These are phyloP conservation scores for Galagoides demidoff DNA, from an alignment of 2,797 vertebrate species.

Conservation along the genomic window DNA sequence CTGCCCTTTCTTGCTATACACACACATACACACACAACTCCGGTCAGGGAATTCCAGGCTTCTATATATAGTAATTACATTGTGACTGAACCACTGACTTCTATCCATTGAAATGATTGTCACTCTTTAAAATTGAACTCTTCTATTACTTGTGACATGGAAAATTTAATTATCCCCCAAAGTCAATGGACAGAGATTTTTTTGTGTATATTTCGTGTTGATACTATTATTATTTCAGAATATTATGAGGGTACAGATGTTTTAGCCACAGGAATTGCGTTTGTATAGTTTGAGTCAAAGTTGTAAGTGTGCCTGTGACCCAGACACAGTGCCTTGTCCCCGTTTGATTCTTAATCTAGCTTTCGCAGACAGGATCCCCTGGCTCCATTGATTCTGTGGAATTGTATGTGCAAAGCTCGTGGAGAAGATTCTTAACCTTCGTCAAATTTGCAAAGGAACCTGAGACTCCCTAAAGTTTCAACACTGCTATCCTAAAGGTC, in stretches of 20 bases:
- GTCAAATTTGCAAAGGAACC: background rate
- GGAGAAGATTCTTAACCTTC: background rate
- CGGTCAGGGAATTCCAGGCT: background rate
- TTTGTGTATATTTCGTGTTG: too few relatives aligned
- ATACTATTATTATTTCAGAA: too few relatives aligned
- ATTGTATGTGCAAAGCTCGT: fast-evolving
- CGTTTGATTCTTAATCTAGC: background rate
- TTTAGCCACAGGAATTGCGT: too few relatives aligned
- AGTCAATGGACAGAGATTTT: background rate
- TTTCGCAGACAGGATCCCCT: background rate
- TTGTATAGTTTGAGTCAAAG: too few relatives aligned
- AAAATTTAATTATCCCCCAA: background rate
- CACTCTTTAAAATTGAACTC: background rate
- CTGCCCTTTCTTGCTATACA: background rate
- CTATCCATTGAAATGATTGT: background rate
- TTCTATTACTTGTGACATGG: background rate
- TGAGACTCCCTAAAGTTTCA: background rate
- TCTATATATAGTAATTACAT: background rate
- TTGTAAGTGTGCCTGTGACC: too few relatives aligned
- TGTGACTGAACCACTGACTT: background rate
- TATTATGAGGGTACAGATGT: too few relatives aligned
- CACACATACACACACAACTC: background rate
- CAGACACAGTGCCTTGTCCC: too few relatives aligned
- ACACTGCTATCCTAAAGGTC: background rate
- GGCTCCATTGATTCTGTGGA: background rate